A percentile compares a stretch with the other conserved stretches of the same genome.
These are phyloP conservation scores for Ernsta delagoae DNA, from an alignment of 2,888 invertebrate species.

Conservation along the genomic window DNA sequence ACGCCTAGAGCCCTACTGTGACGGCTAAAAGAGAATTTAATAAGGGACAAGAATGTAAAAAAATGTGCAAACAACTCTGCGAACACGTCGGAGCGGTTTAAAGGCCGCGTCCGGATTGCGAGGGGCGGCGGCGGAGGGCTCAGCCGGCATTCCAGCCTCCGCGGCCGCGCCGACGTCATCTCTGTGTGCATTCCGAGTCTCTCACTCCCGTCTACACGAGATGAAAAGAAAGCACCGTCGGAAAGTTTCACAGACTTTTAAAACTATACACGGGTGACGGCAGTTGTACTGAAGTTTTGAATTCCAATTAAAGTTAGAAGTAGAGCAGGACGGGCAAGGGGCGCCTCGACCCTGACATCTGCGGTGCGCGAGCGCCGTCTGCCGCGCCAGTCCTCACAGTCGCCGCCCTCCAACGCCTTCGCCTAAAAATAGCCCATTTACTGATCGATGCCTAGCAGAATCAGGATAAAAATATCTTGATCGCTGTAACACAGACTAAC, in stretches of 20 bases:
- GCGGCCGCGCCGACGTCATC: constrained; percentile 69
- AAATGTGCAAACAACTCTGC: constrained; percentile 84
- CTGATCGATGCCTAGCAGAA: constrained; percentile 51
- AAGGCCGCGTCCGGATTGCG: constrained; percentile 83
- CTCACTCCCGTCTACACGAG: constrained; percentile 28
- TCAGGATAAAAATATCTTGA: constrained; percentile 29
- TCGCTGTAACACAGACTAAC: constrained; percentile 30
- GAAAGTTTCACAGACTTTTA: constrained; percentile 22
- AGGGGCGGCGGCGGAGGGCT: constrained; percentile 73
- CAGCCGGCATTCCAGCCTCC: constrained; percentile 78
- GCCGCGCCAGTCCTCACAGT: constrained; percentile 51
- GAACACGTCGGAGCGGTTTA: constrained; percentile 84
- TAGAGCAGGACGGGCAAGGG: constrained; percentile 52
- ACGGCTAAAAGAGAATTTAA: constrained; percentile 63
- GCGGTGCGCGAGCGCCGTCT: constrained; percentile 49
- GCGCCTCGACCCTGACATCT: constrained; percentile 64
- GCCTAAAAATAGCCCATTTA: constrained; percentile 71
- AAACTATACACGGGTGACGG: constrained; percentile 1
- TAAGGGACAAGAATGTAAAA: constrained; percentile 81
- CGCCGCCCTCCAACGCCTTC: constrained; percentile 72
- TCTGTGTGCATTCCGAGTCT: constrained; percentile 61
- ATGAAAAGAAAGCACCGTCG: constrained; percentile 39
- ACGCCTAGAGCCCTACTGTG: constrained; percentile 46
- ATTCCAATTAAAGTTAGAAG: constrained; percentile 41
- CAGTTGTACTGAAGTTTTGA: constrained; percentile 12